phyloP scores from a whole-genome alignment of 2,113 vertebrate genomes.

The Protobothrops mucrosquamatus region DNA sequence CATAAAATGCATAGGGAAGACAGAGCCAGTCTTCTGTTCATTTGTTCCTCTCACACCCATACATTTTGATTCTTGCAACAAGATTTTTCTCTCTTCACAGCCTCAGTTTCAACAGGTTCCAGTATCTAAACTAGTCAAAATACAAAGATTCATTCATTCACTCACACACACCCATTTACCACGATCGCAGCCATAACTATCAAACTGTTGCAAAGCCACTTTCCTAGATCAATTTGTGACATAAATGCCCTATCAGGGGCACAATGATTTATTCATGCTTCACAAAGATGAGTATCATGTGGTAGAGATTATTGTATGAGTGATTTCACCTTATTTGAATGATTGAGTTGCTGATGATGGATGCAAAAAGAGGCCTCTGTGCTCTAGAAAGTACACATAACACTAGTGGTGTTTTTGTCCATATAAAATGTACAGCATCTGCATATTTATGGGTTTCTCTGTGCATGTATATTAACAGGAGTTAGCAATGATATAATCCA shows the following conservation, averaged over 20 bases:
- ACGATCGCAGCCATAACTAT: slow-evolving; percentile 60
- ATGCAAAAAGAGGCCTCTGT: slow-evolving; percentile 48
- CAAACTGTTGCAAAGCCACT: slow-evolving; percentile 61
- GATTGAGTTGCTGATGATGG: slow-evolving; percentile 60
- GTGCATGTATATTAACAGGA: background rate
- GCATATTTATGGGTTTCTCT: background rate
- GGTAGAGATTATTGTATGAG: slow-evolving; percentile 74
- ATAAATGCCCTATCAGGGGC: slow-evolving; percentile 59
- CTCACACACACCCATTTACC: slow-evolving; percentile 28
- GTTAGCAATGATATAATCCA: background rate
- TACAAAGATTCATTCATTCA: slow-evolving; percentile 70
- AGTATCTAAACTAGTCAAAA: slow-evolving; percentile 54
- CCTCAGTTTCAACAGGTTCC: slow-evolving; percentile 76
- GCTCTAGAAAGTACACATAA: slow-evolving; percentile 72
- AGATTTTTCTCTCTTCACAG: slow-evolving; percentile 45
- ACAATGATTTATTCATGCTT: slow-evolving; percentile 78
- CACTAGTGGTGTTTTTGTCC: slow-evolving; percentile 48
- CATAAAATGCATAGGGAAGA: slow-evolving; percentile 36
- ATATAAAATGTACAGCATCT: background rate
- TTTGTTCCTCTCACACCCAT: slow-evolving; percentile 48
- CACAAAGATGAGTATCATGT: slow-evolving; percentile 69
- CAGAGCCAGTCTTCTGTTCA: slow-evolving; percentile 10
- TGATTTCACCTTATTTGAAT: slow-evolving; percentile 76
- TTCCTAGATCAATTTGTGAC: slow-evolving; percentile 59
- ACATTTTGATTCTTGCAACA: slow-evolving; percentile 59